Evolutionary conservation across 2,888 invertebrate genomes (phyloP), one percentile per base, ranked within the genome.

Genomic region (Oligia strigilis): DNA sequence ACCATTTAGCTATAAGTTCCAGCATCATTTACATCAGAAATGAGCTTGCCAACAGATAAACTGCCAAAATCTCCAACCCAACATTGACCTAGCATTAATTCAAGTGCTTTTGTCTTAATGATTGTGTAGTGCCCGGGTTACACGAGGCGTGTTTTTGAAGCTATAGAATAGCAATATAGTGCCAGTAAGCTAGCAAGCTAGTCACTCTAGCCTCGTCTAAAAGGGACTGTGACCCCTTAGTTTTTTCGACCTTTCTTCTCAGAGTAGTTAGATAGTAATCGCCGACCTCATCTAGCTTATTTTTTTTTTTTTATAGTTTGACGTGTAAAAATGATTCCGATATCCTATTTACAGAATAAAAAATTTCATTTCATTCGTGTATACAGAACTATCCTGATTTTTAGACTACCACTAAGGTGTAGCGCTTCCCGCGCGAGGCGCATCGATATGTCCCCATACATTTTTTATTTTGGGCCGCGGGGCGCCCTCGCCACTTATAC

Each of bases 71-170:
- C 64, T 46, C 72, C 75, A 70, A 80, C 74, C 19, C 29, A 70
- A 76, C 67, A 75, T 82, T 85, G 83, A 80, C 72, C 80, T 78
- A 36, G 76, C 60, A 65, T 75, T 71, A 58, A 71, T 83, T 80
- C 60, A 66, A 70, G 52, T 64, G 60, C 58, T 75, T 73, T 71
- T 52, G 78, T 71, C 64, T 65, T 71, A 85, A 74, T 73, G 72
- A 49, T 75, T 75, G 73, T 80, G 67, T 78, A 72, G 84, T 64
- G 36, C 36, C 64, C 36, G 36, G 36, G 9, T 64, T 36, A 64
- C 36, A 64, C 64, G 36, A 64, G 4, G 36, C 36, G 4, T 9
- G 19, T 36, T 36, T 64, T 36, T 40, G 36, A 19, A 64, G 2
- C 19, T 17, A 46, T 46, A 17, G 36, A 17, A 64, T 36, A 64